Evolutionary conservation across 1,140 invertebrate species (phyloP).

Genomic region (Cardiocondyla obscurior): DNA sequence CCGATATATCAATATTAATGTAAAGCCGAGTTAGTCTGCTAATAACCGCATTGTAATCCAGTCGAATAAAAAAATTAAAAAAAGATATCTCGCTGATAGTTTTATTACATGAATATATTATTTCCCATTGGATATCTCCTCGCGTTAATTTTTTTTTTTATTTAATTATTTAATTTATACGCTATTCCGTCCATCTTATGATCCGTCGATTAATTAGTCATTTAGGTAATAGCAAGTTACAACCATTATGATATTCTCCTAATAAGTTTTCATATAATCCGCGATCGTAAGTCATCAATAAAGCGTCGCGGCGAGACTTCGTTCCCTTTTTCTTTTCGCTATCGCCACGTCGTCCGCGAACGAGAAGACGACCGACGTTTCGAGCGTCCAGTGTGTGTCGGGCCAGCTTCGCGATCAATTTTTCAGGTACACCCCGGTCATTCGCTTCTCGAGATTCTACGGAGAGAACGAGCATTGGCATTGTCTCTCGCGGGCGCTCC

Average conservation of each 20-base stretch:
- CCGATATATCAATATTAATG: neutral
- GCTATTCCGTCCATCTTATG: no score
- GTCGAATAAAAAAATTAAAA: neutral
- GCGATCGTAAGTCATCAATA: neutral
- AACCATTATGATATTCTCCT: neutral
- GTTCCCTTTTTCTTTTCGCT: neutral
- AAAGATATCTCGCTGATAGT: neutral
- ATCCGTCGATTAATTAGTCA: neutral
- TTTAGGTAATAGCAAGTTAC: neutral
- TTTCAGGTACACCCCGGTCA: constrained; percentile 51
- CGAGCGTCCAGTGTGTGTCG: constrained; percentile 37
- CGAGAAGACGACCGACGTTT: constrained; percentile 42
- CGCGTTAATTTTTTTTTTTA: neutral
- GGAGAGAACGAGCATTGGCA: constrained; percentile 41
- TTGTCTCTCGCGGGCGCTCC: constrained; percentile 41
- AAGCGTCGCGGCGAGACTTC: neutral
- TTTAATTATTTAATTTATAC: neutral
- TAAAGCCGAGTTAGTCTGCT: neutral
- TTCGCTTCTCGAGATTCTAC: constrained; percentile 49
- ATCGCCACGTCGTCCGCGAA: constrained; percentile 11
- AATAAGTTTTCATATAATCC: neutral
- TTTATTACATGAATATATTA: neutral
- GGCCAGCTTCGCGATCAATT: constrained; percentile 47
- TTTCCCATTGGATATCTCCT: neutral
- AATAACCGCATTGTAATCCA: neutral